These are phyloP conservation scores for Trichomycterus rosablanca DNA, from an alignment of 2,113 vertebrate genomes.

Conservation along the genomic window DNA sequence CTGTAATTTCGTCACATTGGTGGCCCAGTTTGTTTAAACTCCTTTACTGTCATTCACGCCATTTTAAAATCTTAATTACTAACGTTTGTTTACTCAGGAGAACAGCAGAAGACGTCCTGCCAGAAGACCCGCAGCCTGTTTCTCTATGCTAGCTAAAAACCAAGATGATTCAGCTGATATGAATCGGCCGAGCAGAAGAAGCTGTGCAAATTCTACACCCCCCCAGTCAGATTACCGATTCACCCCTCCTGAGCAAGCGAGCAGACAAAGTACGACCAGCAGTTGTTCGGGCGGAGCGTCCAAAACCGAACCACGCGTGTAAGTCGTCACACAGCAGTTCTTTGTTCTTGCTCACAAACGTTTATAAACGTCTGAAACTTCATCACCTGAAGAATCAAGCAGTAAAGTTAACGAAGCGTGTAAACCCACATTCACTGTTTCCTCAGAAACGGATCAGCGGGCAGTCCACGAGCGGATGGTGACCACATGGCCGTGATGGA, in stretches of 20 bases:
- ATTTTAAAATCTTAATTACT: no score
- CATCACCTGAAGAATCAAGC: no score
- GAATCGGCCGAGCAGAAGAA: slow-evolving; percentile 13
- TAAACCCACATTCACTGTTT: neutral
- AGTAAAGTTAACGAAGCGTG: neutral
- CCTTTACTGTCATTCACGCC: no score
- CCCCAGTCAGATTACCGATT: slow-evolving; percentile 1
- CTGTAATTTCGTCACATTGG: no score
- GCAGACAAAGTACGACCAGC: no score
- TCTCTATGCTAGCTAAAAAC: neutral
- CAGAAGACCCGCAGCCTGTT: slow-evolving; percentile 36
- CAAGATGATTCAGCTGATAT: slow-evolving; percentile 45
- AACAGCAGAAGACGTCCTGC: slow-evolving; percentile 61
- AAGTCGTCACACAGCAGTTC: neutral
- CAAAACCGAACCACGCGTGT: no score
- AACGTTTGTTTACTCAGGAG: slow-evolving; percentile 63
- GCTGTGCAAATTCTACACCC: no score
- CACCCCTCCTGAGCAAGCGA: slow-evolving; percentile 10
- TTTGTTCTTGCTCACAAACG: neutral
- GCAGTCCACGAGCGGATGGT: slow-evolving; percentile 43
- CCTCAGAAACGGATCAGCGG: slow-evolving; percentile 58
- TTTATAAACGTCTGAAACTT: no score
- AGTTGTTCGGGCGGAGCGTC: no score
- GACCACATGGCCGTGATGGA: slow-evolving; percentile 61
- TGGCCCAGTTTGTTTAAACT: no score